phyloP scores from a whole-genome alignment of 1,140 invertebrate genomes.

The Triops cancriformis region DNA sequence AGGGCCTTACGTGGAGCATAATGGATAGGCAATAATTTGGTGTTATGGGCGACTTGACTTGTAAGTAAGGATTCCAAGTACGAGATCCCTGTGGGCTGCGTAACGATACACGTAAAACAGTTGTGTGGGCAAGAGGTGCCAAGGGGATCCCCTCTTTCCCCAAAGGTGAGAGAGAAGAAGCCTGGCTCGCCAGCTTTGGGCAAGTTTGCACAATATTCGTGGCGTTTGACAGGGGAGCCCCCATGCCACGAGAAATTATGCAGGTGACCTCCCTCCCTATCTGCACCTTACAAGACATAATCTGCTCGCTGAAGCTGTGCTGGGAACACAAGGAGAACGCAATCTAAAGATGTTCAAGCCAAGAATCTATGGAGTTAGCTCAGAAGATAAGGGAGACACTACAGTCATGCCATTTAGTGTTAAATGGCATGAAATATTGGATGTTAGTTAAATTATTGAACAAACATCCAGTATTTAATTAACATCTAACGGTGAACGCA shows the following conservation, averaged over 20 bases:
- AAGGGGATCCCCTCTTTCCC: not conserved
- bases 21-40: conserved; percentile 10
- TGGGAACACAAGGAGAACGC: not conserved
- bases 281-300: not conserved
- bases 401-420: too few species aligned
- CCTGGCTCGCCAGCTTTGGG: not conserved
- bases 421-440: too few species aligned
- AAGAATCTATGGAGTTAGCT: too few species aligned
- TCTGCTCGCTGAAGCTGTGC: not conserved
- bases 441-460: too few species aligned
- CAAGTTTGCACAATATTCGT: not conserved
- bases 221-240: not conserved
- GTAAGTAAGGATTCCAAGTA: conserved; percentile 1
- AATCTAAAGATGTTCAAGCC: too few species aligned
- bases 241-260: conserved; percentile 4
- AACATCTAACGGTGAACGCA: too few species aligned
- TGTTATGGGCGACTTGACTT: not conserved
- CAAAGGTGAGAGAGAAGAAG: not conserved
- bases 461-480: too few species aligned
- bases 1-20: not conserved
- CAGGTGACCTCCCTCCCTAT: not conserved
- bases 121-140: not conserved
- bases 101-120: not conserved
- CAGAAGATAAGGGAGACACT: too few species aligned
- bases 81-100: not conserved